phyloP scores from a whole-genome alignment of 2,888 invertebrate genomes.

The Sinohyriopsis cumingii region DNA sequence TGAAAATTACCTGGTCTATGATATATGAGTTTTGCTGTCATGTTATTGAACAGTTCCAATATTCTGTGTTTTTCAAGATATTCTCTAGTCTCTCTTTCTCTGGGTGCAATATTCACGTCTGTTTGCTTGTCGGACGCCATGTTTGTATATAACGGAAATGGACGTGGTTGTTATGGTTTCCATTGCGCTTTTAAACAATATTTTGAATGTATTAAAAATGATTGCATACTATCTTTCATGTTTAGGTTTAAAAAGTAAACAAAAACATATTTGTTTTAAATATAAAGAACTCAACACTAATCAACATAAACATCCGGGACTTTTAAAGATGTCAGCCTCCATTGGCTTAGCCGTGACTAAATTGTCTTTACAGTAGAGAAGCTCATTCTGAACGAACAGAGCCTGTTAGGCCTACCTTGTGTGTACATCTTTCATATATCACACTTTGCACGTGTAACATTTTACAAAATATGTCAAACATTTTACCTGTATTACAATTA shows the following conservation, averaged over 20 bases:
- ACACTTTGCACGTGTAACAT: no score
- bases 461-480: no score
- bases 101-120: slow-evolving; percentile 23
- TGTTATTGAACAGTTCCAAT: slow-evolving; percentile 65
- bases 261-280: no score
- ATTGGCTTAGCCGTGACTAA: background rate
- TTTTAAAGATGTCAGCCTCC: slow-evolving; percentile 24
- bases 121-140: slow-evolving; percentile 30
- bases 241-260: background rate
- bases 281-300: no score
- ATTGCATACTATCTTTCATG: background rate
- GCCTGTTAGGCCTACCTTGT: no score
- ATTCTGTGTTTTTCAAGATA: slow-evolving; percentile 65
- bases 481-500: no score
- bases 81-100: slow-evolving; percentile 56
- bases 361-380: no score
- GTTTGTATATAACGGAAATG: slow-evolving; percentile 25
- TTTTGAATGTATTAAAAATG: no score
- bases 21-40: slow-evolving; percentile 67
- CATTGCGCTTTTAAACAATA: background rate
- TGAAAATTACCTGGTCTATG: slow-evolving; percentile 61
- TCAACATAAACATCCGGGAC: slow-evolving; percentile 15
- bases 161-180: slow-evolving; percentile 8
- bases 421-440: no score
- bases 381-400: no score